Percentiles rank a stretch among this genome's conserved stretches.
Evolutionary conservation across 2,113 vertebrate species (phyloP).

Genomic region (Saiga tatarica): DNA sequence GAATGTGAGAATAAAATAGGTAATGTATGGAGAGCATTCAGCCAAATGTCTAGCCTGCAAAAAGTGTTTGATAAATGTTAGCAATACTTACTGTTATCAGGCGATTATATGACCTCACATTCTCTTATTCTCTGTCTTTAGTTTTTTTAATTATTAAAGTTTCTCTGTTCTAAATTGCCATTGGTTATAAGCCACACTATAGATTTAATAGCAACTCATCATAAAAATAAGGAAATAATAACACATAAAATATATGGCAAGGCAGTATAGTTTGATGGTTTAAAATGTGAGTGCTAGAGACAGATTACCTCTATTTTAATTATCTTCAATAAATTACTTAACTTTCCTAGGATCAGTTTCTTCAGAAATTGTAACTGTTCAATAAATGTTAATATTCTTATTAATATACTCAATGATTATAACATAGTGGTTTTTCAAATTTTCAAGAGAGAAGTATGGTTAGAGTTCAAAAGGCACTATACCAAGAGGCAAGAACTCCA

Average conservation of each 20-base stretch:
- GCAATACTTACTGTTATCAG: background rate
- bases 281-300: background rate
- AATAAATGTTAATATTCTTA: background rate
- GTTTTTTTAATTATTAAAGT: background rate
- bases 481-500: background rate
- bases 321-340: background rate
- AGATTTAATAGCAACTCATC: background rate
- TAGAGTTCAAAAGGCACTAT: background rate
- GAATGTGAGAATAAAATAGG: background rate
- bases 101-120: background rate
- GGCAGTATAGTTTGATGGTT: background rate
- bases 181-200: background rate
- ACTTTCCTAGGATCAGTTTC: background rate
- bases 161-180: background rate
- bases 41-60: background rate
- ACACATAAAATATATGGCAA: background rate
- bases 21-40: background rate
- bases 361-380: background rate
- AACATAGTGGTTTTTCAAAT: background rate
- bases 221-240: constrained; percentile 9
- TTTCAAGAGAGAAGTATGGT: background rate
- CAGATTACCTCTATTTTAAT: background rate
- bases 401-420: background rate
- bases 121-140: background rate
- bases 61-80: background rate